These are phyloP conservation scores for Anodontia alba DNA, from an alignment of 2,888 invertebrate genomes.

Conservation along the genomic window DNA sequence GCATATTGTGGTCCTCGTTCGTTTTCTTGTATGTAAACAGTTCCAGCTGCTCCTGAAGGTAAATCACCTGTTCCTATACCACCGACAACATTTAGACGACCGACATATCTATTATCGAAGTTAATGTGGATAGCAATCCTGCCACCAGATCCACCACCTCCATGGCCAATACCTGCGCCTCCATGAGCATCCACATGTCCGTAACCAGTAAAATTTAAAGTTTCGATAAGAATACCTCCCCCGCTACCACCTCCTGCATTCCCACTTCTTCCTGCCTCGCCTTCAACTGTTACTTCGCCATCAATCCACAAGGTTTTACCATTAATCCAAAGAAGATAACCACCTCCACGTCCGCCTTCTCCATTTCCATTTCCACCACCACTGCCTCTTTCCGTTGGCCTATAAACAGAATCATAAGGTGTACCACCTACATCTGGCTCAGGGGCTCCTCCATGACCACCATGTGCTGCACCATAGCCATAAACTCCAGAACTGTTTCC, in stretches of 20 bases:
- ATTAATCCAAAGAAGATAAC: slow-evolving; percentile 70
- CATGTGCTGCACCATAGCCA: slow-evolving; percentile 75
- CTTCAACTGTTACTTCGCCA: slow-evolving; percentile 68
- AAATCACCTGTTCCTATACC: slow-evolving; percentile 64
- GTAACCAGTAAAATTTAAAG: slow-evolving; percentile 75
- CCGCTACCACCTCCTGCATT: slow-evolving; percentile 77
- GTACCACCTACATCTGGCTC: slow-evolving; percentile 63
- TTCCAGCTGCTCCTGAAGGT: slow-evolving; percentile 77
- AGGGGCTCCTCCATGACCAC: slow-evolving; percentile 77
- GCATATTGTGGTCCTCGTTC: slow-evolving; percentile 77
- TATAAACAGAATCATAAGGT: slow-evolving; percentile 73
- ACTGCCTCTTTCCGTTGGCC: slow-evolving; percentile 68
- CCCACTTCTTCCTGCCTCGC: slow-evolving; percentile 62
- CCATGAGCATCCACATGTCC: slow-evolving; percentile 72
- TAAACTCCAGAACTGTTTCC: slow-evolving; percentile 40
- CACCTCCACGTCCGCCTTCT: slow-evolving; percentile 73
- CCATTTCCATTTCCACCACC: slow-evolving; percentile 74
- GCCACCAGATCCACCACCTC: slow-evolving; percentile 75
- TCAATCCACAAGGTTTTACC: slow-evolving; percentile 71
- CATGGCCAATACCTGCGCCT: slow-evolving; percentile 59
- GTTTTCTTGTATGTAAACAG: slow-evolving; percentile 74
- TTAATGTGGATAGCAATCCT: slow-evolving; percentile 68
- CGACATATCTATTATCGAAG: slow-evolving; percentile 70
- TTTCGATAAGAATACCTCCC: slow-evolving; percentile 70
- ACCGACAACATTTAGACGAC: slow-evolving; percentile 67